phyloP scores from a whole-genome alignment of 2,797 vertebrate species.

The Astyanax mexicanus region DNA sequence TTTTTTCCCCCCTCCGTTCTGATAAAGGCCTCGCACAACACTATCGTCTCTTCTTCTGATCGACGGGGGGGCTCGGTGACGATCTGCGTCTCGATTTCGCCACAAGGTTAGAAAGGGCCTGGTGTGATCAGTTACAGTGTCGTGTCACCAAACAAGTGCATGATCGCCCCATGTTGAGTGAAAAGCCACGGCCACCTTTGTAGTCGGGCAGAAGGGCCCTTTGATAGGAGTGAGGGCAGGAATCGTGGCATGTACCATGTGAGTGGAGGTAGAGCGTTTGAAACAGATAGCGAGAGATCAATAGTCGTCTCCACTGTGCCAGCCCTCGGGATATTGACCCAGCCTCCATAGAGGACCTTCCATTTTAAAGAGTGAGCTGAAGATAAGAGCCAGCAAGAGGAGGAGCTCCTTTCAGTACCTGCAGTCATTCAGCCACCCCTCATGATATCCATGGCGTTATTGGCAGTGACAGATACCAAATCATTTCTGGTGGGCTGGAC shows the following conservation, averaged over 20 bases:
- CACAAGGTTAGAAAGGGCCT: slow-evolving; percentile 77
- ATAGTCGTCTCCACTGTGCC: slow-evolving; percentile 62
- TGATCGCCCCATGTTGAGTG: slow-evolving; percentile 46
- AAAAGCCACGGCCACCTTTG: slow-evolving; percentile 54
- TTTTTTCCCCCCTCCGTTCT: slow-evolving; percentile 76
- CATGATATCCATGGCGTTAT: slow-evolving; percentile 46
- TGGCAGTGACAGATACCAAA: slow-evolving; percentile 39
- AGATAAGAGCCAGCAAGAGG: slow-evolving; percentile 59
- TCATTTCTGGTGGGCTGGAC: neutral
- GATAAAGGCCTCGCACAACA: slow-evolving; percentile 88
- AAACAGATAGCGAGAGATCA: slow-evolving; percentile 66
- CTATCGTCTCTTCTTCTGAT: slow-evolving; percentile 82
- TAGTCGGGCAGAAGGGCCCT: slow-evolving; percentile 58
- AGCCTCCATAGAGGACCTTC: slow-evolving; percentile 56
- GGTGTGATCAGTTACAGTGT: slow-evolving; percentile 69
- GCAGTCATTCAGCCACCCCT: slow-evolving; percentile 32
- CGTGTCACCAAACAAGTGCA: slow-evolving; percentile 65
- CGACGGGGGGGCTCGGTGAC: slow-evolving; percentile 83
- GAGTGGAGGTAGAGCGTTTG: slow-evolving; percentile 59
- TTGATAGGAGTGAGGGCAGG: slow-evolving; percentile 54
- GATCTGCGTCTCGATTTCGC: slow-evolving; percentile 80
- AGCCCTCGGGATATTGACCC: slow-evolving; percentile 62
- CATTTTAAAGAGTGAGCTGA: slow-evolving; percentile 55
- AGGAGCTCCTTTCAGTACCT: slow-evolving; percentile 50
- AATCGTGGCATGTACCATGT: slow-evolving; percentile 57